These are phyloP conservation scores for Drosophila simulans DNA, from an alignment of 1,140 invertebrate species.

Conservation along the genomic window DNA sequence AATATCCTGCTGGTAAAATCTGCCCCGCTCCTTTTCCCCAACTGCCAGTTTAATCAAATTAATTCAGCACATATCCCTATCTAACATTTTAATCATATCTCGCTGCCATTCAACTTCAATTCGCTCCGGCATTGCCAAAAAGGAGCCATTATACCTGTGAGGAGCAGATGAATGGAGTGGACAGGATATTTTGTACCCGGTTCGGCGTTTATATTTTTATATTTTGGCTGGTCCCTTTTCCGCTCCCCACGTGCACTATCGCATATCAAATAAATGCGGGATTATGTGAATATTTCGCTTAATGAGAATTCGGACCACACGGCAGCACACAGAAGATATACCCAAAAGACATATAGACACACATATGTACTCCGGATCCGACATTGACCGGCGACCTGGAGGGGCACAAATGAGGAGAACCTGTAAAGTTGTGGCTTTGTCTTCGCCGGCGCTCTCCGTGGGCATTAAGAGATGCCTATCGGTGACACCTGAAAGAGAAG, in stretches of 20 bases:
- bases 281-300: conserved; percentile 84
- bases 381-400: conserved; percentile 39
- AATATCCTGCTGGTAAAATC: no score
- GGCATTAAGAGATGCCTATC: conserved; percentile 83
- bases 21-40: not conserved
- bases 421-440: conserved; percentile 67
- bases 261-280: conserved; percentile 84
- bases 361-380: conserved; percentile 21
- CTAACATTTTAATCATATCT: conserved; percentile 48
- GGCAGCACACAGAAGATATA: conserved; percentile 26
- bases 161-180: conserved; percentile 38
- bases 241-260: conserved; percentile 61
- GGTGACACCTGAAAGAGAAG: conserved; percentile 83
- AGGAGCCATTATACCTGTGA: conserved; percentile 21
- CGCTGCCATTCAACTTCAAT: conserved; percentile 51
- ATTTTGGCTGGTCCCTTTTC: conserved; percentile 25
- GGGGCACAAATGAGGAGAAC: conserved; percentile 32
- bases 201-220: conserved; percentile 31
- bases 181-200: conserved; percentile 42
- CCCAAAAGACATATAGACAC: not conserved
- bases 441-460: conserved; percentile 60
- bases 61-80: conserved; percentile 47
- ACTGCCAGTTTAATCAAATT: conserved; percentile 45
- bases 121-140: conserved; percentile 29
- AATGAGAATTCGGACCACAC: conserved; percentile 83